Base-by-base conservation (phyloP, 2,888 invertebrate genomes). In the Biston stratarius region DNA sequence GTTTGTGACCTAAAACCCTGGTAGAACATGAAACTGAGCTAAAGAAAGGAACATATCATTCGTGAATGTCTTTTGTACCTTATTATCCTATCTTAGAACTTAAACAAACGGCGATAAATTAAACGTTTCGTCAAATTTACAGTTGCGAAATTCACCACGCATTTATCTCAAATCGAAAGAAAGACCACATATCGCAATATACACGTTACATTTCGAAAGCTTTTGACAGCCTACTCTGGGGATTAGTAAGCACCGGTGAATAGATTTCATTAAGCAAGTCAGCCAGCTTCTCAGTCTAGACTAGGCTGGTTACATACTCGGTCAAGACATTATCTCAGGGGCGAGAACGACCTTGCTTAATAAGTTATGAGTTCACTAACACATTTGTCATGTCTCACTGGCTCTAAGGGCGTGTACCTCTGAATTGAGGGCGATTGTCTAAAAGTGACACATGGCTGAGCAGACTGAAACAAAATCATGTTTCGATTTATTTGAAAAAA, bases 1-100 rank as follows among this genome's bases (percentile, higher is more conserved):
- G 85, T 86, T 80, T 84, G 81, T 73, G 82, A 83, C 80, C 83
- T 78, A 80, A 82, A 83, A 83, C 75, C 77, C 79, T 75, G 70
- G 68, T 56, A 53, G 67, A 74, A 73, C 59, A 60, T 62, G 70
- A 73, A 71, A 71, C 70, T 67, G 58, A 61, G 66, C 47, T 73
- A 74, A 61, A 80, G 78, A 79, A 77, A 70, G 68, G 64, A 73
- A 69, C 67, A 38, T 8, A 38, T 38, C 67, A 69, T 67, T 62
- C 48, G 49, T 59, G 61, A 45, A 45, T 53, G 44, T 55, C 59
- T 64, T 66, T 67, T 69, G 68, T 68, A 52, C 61, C 15, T 24
- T 24, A 24, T 24, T 59, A 40, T 44, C 52, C 12, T n/a, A 38
- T 34, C 48, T 33, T 38, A 15, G 10, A 59, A 45, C 12, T 38